Percentiles rank a stretch among this genome's conserved stretches.
Conservation (phyloP, 2,113 vertebrate genomes). For the Pipra filicauda region DNA sequence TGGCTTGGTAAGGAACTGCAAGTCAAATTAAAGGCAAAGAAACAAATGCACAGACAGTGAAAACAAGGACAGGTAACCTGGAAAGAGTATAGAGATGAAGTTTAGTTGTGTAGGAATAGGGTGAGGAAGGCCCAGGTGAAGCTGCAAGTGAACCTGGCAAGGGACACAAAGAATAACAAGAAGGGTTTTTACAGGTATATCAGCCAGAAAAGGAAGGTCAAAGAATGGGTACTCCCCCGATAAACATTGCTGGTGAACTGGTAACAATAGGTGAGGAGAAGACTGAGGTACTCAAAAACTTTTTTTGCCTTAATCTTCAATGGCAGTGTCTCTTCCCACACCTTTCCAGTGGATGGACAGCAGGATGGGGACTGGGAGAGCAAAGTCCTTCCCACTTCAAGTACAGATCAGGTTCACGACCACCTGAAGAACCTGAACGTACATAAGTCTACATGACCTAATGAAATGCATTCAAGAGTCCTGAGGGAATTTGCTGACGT, state of each 20-base stretch:
- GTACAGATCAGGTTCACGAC: not conserved
- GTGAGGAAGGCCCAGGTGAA: not conserved
- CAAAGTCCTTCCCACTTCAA: not conserved
- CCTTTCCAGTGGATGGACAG: not conserved
- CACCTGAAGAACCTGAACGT: no score
- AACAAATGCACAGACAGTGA: not conserved
- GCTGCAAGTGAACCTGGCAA: not conserved
- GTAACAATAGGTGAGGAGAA: not conserved
- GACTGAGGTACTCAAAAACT: not conserved
- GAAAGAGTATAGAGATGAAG: not conserved
- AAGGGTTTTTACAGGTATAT: not conserved
- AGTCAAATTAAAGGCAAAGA: not conserved
- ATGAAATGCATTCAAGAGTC: not conserved
- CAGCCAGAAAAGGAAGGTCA: not conserved
- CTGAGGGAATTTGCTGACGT: not conserved
- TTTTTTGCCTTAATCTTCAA: not conserved
- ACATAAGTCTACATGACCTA: not conserved
- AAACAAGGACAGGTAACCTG: not conserved
- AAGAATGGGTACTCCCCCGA: not conserved
- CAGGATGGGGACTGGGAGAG: not conserved
- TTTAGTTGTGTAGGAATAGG: not conserved
- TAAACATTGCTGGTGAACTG: not conserved
- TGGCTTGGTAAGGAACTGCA: not conserved
- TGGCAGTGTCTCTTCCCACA: not conserved
- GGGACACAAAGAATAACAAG: not conserved